Base-by-base conservation (phyloP, 1,140 invertebrate genomes). In the Leptinotarsa defecta region DNA sequence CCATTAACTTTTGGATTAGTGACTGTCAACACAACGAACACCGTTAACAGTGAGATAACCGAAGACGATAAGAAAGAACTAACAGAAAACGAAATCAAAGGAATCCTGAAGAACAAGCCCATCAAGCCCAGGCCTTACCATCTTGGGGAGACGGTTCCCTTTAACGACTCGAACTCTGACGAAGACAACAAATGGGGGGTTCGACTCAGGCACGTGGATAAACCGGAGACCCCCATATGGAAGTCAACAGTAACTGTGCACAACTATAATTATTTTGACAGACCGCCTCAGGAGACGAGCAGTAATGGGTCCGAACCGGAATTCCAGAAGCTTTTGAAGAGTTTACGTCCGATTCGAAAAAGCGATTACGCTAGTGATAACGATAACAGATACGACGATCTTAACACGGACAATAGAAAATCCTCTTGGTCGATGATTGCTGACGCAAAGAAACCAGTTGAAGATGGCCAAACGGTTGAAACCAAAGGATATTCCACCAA, bases 41-140 rank as follows among this genome's bases (percentile, higher is more conserved):
- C 69, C 17, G 24, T 63, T 13, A 67, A 76, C 62, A 69, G 63
- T 49, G 79, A 82, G 22, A 75, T 81, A 13, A 13, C 72, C 24
- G 86, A 87, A 5, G 85, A 87, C 64, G 86, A 88, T 5, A 83
- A 84, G 71, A 85, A 84, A 48, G 85, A 87, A 63, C 73, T 74
- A 19, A 63, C 52, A 17, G 81, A 82, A 13, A 83, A 86, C 74
- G 86, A 89, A 80, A 87, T 91, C 79, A 89, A 90, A 78, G 90
- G 91, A 77, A 92, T 92, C 85, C 84, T 92, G 69, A 92, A 92
- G 85, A 92, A 92, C 80, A 92, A 91, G 85, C 90, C 90, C 49
- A 86, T 89, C 13, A 92, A 92, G 83, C 91, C 91, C 78, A 91
- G 89, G 81, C 90, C 91, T 70, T 92, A 91, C 85, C 88, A 91